phyloP scores from a whole-genome alignment of 2,113 vertebrate species.

The Ailurus styani region DNA sequence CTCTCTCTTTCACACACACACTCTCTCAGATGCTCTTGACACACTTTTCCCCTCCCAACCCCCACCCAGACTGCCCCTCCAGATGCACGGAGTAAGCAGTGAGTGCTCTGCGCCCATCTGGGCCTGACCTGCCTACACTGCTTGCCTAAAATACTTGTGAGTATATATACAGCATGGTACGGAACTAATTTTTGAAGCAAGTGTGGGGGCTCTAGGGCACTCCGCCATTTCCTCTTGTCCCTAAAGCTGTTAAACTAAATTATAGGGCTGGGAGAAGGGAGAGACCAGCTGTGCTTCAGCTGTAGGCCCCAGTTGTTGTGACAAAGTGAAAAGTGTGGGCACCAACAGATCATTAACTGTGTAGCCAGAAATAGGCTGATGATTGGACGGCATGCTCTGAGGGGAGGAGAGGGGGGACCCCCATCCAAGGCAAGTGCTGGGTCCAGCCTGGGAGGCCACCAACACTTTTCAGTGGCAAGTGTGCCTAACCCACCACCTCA shows the following conservation, averaged over 20 bases:
- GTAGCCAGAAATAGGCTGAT: conserved; percentile 74
- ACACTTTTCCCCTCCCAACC: too few species aligned
- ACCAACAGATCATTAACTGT: conserved; percentile 71
- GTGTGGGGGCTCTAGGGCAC: conserved; percentile 70
- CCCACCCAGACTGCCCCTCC: background rate
- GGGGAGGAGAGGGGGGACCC: conserved; percentile 16
- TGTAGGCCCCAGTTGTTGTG: conserved; percentile 73
- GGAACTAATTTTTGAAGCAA: conserved; percentile 57
- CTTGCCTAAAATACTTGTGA: conserved; percentile 63
- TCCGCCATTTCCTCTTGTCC: conserved; percentile 76
- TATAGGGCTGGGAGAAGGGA: conserved; percentile 69
- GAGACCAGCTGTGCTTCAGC: conserved; percentile 78
- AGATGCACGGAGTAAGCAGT: background rate
- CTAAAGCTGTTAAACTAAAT: conserved; percentile 81
- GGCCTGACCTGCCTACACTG: conserved; percentile 46
- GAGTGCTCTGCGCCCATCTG: background rate
- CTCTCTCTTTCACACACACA: background rate
- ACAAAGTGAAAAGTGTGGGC: conserved; percentile 73
- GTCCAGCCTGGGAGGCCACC: conserved; percentile 36
- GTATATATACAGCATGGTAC: conserved; percentile 34
- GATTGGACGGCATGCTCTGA: conserved; percentile 53
- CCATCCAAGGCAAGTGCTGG: background rate
- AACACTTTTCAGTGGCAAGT: background rate
- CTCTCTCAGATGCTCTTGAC: background rate
- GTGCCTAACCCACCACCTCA: rapidly evolving